phyloP scores from a whole-genome alignment of 2,113 vertebrate genomes.

The Oxyura jamaicensis region DNA sequence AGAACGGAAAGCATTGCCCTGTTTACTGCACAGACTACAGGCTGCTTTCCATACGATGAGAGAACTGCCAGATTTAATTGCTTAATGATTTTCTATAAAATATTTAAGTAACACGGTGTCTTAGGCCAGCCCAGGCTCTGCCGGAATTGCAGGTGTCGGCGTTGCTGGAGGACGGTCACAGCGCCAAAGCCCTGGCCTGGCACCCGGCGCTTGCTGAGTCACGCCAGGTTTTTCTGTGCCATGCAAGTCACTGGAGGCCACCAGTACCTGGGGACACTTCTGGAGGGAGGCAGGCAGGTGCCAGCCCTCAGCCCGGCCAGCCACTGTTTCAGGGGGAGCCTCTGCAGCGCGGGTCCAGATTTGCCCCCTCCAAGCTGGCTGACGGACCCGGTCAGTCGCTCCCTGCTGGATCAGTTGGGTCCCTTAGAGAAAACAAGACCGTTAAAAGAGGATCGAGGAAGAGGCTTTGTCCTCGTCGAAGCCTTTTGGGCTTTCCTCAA shows the following conservation, averaged over 20 bases:
- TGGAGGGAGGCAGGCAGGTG: rapidly evolving
- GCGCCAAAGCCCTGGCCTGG: not conserved
- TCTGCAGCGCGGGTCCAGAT: rapidly evolving
- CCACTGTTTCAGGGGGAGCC: rapidly evolving
- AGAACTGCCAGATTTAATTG: slow-evolving; percentile 16
- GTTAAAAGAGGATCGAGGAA: not conserved
- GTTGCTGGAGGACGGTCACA: not conserved
- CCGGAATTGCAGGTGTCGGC: not conserved
- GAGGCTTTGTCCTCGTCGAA: not conserved
- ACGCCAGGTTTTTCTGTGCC: not conserved
- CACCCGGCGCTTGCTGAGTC: not conserved
- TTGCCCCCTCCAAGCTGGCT: not conserved
- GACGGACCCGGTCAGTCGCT: not conserved
- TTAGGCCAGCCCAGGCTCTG: not conserved
- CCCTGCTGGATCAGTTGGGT: not conserved
- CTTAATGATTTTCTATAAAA: slow-evolving; percentile 41
- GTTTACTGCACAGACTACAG: slow-evolving; percentile 18
- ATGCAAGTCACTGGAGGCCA: rapidly evolving
- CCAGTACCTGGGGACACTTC: not conserved
- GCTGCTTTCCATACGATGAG: not conserved
- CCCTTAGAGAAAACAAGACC: not conserved
- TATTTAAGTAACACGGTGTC: not conserved
- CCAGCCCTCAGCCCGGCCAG: not conserved
- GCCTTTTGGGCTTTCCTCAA: slow-evolving; percentile 30
- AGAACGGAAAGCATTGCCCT: not conserved